Base-by-base conservation (phyloP, 53 echinoderm and acorn worm species). In the Paelopatides confundens region DNA sequence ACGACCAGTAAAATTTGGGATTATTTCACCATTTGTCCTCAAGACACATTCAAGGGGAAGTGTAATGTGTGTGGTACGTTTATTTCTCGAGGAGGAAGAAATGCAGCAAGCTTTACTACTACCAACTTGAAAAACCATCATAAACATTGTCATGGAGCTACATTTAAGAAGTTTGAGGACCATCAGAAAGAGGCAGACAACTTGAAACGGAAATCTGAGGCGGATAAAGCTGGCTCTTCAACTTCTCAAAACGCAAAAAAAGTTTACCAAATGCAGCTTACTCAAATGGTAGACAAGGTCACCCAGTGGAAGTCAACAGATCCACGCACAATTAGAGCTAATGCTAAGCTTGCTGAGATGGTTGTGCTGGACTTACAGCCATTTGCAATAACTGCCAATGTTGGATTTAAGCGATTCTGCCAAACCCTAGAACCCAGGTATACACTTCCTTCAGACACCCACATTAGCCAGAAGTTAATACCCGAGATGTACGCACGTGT, bases 341-440 rank as follows among this genome's bases (percentile, higher is more conserved):
- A 36, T 46, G 4, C 21, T 3, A 77, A 62, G 31, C 64, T 87
- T 62, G 77, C 77, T 8, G 87, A 87, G 58, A 87, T 77, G 77
- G n/a, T 87, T 28, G 87, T 66, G n/a, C 37, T 77, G 5, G 87
- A 87, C 65, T 63, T 77, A 14, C 87, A 77, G 23, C 87, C 77
- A 2, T 77, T 87, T 37, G 33, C 62, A 23, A 76, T 87, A 4
- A 39, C 38, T 2, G 4, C 5, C 6, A 53, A 87, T 87, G 87
- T 87, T 43, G 63, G 87, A 15, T 87, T 87, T 40, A 35, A 87
- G 38, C 33, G 87, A 21, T 76, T 87, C 70, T 70, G 70, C 15
- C 8, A 32, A 10, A 17, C 21, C 7, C 62, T 87, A 17, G 87
- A 87, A 26, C 87, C 87, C 7, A 52, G 63, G 38, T 87, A 87